phyloP scores from a whole-genome alignment of 2,888 invertebrate genomes.

The Limenitis camilla region DNA sequence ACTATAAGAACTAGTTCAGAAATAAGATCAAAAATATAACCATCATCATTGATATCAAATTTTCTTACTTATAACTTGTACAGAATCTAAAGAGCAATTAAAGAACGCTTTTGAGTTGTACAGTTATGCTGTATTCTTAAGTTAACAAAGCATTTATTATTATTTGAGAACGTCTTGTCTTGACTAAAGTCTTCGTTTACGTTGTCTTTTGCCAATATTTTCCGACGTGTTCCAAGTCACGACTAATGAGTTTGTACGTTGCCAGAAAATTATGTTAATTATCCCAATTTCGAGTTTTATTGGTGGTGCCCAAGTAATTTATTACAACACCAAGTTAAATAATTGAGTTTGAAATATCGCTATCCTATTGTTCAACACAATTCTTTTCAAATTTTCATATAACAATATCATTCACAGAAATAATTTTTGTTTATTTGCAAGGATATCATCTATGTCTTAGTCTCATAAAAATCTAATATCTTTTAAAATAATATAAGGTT shows the following conservation, averaged over 20 bases:
- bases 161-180: neutral
- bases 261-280: conserved; percentile 22
- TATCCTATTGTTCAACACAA: neutral
- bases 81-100: too few species aligned
- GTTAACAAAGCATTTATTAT: neutral
- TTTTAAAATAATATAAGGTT: neutral
- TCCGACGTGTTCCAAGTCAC: conserved; percentile 12
- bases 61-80: too few species aligned
- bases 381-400: too few species aligned
- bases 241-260: conserved; percentile 19
- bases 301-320: neutral
- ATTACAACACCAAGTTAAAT: too few species aligned
- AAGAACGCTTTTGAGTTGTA: too few species aligned
- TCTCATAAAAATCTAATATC: neutral
- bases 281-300: conserved; percentile 15
- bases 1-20: too few species aligned
- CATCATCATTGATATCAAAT: too few species aligned
- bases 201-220: conserved; percentile 15
- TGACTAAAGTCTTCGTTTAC: neutral
- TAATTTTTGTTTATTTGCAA: neutral
- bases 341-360: too few species aligned
- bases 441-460: neutral
- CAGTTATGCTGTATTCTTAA: neutral
- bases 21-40: too few species aligned
- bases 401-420: neutral